Base-by-base conservation (phyloP, 2,888 invertebrate genomes). In the Dynastes hyllus region DNA sequence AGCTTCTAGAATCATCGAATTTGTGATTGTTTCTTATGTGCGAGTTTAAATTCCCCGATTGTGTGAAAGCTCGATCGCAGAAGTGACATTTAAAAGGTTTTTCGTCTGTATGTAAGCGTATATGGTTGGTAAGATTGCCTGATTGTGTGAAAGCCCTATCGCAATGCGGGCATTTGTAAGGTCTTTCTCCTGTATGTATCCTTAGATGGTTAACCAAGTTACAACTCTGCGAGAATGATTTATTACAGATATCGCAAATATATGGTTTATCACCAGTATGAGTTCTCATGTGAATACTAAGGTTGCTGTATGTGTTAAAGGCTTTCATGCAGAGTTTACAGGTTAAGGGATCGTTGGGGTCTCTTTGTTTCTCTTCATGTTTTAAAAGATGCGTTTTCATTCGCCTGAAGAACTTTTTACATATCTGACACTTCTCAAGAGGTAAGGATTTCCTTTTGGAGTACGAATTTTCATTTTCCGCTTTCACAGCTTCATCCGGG, bases 331-430 rank as follows among this genome's bases (percentile, higher is more conserved):
- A 87, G 79, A 85, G 86, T 61, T 82, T 81, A 77, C 88, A 88
- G 0, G 84, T 84, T 13, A 87, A 81, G 8, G 85, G 84, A 79
- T 86, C 85, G 73, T 84, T 84, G 8, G 86, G 84, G 50, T 85
- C 83, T 37, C 84, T 81, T 75, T 82, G 84, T 4, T 84, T 79
- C 73, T 86, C 84, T 78, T 86, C 86, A 79, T 89, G 89, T 83
- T 89, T 90, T 40, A 87, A 82, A 5, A 91, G 88, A 82, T 91
- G 89, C 79, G 86, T 91, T 87, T 85, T 90, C 90, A 86, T 90
- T 86, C 82, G 86, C 84, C 83, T 88, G 86, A 88, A 89, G 80
- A 78, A 85, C 65, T 89, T 88, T 83, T 88, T 89, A 82, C 89
- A 89, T 70, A 89, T 85, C 8, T 88, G 89, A 81, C 89, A 89